Conservation (phyloP, 2,113 vertebrate genomes). For the Psophia crepitans region DNA sequence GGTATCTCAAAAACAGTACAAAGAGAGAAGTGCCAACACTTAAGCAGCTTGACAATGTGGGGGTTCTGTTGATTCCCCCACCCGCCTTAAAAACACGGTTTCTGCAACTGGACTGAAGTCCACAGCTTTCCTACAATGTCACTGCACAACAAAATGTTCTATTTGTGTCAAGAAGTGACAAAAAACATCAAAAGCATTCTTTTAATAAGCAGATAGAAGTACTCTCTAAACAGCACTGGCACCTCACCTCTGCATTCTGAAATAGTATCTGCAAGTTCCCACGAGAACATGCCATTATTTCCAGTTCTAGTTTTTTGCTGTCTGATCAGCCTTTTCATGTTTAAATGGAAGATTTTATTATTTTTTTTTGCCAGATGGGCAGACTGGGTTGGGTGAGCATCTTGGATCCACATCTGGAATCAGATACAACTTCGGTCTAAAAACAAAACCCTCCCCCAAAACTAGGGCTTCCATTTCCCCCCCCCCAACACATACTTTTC, state of each 20-base stretch:
- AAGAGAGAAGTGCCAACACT: neutral
- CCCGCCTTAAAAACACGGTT: neutral
- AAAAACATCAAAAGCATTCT: neutral
- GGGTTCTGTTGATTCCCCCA: neutral
- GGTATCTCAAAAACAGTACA: neutral
- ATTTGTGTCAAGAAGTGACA: neutral
- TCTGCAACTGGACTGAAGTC: neutral
- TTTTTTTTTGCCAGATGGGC: neutral
- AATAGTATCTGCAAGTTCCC: neutral
- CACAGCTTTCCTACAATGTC: neutral
- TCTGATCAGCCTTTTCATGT: neutral
- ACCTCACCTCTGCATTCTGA: neutral
- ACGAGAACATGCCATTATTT: neutral
- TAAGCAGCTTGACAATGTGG: neutral
- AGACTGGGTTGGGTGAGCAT: neutral
- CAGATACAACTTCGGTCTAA: neutral
- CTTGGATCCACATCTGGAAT: neutral
- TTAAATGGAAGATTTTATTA: neutral
- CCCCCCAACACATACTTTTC: conserved; percentile 68
- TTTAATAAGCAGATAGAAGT: neutral
- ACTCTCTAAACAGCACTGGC: neutral
- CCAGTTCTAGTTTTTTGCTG: neutral
- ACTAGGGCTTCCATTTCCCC: neutral
- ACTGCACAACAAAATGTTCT: neutral
- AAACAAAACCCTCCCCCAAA: neutral